phyloP scores from a whole-genome alignment of 2,797 vertebrate species.

The Tarsius wallacei region DNA sequence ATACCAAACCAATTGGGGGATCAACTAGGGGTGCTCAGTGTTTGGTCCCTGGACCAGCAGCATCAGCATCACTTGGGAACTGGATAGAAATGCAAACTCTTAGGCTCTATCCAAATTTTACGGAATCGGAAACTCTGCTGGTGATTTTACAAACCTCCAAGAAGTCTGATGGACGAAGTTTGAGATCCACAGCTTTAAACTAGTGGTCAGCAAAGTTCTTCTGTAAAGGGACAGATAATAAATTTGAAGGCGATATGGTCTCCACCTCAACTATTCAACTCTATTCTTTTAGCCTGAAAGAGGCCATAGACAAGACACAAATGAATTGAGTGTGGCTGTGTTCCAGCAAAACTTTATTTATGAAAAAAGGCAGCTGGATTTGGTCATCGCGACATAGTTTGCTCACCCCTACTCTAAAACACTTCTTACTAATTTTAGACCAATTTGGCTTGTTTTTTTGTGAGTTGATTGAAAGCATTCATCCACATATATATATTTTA shows the following conservation, averaged over 20 bases:
- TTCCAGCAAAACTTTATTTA: background rate
- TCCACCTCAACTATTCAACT: background rate
- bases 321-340: background rate
- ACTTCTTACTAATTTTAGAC: background rate
- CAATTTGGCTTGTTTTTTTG: background rate
- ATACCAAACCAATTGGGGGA: background rate
- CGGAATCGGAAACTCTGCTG: background rate
- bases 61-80: background rate
- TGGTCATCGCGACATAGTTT: background rate
- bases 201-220: background rate
- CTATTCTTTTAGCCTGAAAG: no score
- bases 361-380: background rate
- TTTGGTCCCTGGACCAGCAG: background rate
- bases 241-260: no score
- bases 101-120: accelerated
- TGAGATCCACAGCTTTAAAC: background rate
- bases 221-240: background rate
- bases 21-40: background rate
- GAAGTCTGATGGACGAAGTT: background rate
- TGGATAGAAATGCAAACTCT: background rate
- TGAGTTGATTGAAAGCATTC: background rate
- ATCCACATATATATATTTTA: no score
- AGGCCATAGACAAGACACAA: no score
- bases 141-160: no score
- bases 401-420: background rate